Base-by-base conservation (phyloP, 1,140 invertebrate species). In the Portunus trituberculatus region DNA sequence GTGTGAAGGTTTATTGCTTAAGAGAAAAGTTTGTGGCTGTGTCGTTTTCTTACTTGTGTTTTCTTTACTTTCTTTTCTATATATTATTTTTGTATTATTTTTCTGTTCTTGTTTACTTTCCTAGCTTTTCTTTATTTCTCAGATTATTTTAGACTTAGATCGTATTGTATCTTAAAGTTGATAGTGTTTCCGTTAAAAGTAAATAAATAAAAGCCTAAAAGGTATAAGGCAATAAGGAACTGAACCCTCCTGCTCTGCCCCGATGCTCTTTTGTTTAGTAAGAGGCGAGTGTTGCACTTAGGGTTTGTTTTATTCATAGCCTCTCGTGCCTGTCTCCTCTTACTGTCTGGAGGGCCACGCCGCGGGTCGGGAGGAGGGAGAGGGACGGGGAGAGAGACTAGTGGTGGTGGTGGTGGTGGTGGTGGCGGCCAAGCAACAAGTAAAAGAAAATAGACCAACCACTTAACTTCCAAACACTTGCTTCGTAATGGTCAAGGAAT, bases 351-450 rank as follows among this genome's bases (percentile, higher is more conserved):
- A 88, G 45, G 86, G 29, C 86, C 32, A 46, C 29, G 8, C 12
- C 45, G 86, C 7, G 45, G 31, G 45, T 3, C 32, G 7, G 31
- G 4, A 29, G 86, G 20, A 29, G 45, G 0, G 8, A 29, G 12
- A 8, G 28, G 2, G 8, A 25, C 8, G 86, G n/a, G 86, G 86
- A 28, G 45, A 32, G 31, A 46, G 86, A 29, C 6, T 1, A 28
- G 86, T 2, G n/a, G 1, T 32, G 86, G 86, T 16, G 20, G 4
- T n/a, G 31, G 45, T 31, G 32, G 12, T 6, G 45, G 31, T 12
- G n/a, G 86, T 20, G 86, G 31, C 12, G 86, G 67, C 67, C 67
- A 76, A 76, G 67, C 67, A 76, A 76, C 67, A 76, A 76, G 67
- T n/a, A 76, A 59, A 12, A 39, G 52, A 59, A 20, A 20, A 20